Base-by-base conservation (phyloP, 1,140 invertebrate genomes). In the Drosophila trapezifrons region DNA sequence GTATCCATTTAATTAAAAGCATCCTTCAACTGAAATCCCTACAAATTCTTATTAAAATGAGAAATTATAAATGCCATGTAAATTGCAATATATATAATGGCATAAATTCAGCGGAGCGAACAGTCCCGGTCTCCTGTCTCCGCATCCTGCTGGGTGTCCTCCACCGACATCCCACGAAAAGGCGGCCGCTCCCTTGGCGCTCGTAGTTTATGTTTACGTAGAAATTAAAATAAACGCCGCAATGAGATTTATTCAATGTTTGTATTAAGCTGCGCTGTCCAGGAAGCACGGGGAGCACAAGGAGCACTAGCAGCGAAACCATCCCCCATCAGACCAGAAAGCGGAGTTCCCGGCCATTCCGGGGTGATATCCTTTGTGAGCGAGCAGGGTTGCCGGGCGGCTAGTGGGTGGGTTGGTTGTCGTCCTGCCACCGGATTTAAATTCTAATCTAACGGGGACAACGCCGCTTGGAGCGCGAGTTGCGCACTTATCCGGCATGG, bases 171-270 rank as follows among this genome's bases (percentile, higher is more conserved):
- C 17, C 60, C 22, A 35, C 27, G 12, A 56, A 70, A 71, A 52
- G 51, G 10, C 42, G 43, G 25, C 42, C 40, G 52, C 66, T 75
- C 84, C 84, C 85, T 78, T 65, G 77, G 70, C 59, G 84, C 80
- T 80, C 84, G 59, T 89, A 80, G 70, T 89, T 89, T 89, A 89
- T 89, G 84, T 84, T 89, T 90, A 90, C 85, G 77, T 75, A 75
- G 85, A 89, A 89, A 89, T 89, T 90, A 89, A 89, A 89, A 89
- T 89, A 89, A 90, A 89, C 84, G 80, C 85, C 85, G 58, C 70
- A 76, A 90, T 78, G 70, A 80, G 84, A 89, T 89, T 89, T 89
- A 89, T 89, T 87, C 85, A 75, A 80, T 89, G 85, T 89, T 89
- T 90, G 84, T 89, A 90, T 78, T 90, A 89, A 89, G 80, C 85